A percentile compares a stretch with the other conserved stretches of the same genome.
phyloP scores from a whole-genome alignment of 2,113 vertebrate genomes.

The Neoarius graeffei region DNA sequence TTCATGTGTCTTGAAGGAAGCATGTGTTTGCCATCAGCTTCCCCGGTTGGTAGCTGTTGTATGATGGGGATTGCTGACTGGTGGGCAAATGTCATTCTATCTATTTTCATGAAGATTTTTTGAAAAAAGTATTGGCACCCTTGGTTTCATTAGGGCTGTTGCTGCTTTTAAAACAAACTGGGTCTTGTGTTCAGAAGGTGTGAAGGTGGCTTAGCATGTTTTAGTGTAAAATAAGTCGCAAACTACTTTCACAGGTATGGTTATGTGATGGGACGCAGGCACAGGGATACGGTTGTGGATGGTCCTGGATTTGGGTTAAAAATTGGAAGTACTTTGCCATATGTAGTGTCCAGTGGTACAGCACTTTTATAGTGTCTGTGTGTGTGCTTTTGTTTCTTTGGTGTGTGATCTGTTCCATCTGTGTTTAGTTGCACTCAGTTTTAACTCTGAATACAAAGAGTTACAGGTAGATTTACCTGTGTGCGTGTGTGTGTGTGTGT shows the following conservation, averaged over 20 bases:
- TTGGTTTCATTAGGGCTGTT: background rate
- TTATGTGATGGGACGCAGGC: background rate
- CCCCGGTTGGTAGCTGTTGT: background rate
- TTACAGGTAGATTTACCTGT: background rate
- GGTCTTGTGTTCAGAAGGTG: background rate
- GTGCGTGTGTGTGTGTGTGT: slow-evolving; percentile 21
- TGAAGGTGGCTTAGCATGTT: background rate
- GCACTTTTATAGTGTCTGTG: background rate
- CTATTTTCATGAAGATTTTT: background rate
- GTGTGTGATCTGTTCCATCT: background rate
- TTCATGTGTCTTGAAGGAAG: background rate
- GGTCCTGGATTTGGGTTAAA: background rate
- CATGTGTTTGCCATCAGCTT: background rate
- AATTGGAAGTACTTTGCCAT: background rate
- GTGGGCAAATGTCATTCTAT: background rate
- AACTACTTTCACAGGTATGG: background rate
- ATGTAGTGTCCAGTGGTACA: background rate
- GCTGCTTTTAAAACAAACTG: background rate
- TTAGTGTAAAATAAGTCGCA: background rate
- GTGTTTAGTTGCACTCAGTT: no score
- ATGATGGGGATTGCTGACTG: background rate
- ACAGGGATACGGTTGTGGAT: no score
- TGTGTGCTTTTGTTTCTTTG: background rate
- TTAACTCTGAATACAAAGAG: no score
- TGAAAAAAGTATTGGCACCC: background rate